A percentile compares a stretch with the other conserved stretches of the same genome.
phyloP scores from a whole-genome alignment of 2,888 invertebrate genomes.

The Galeopsomyia nigrocyanea region DNA sequence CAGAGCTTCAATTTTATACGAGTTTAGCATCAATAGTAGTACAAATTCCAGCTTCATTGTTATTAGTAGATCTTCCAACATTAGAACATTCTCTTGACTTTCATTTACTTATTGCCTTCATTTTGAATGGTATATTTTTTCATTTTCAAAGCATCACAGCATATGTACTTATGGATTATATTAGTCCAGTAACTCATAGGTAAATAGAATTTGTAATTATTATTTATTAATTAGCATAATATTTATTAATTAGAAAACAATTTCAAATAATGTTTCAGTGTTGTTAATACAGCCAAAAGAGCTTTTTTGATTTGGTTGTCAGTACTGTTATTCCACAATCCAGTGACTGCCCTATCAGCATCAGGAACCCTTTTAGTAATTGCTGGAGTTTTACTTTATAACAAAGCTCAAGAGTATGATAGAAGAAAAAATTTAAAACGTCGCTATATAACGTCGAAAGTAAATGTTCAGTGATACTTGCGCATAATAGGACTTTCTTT shows the following conservation, averaged over 20 bases:
- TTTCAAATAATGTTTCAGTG: conserved; percentile 70
- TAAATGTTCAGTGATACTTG: conserved; percentile 62
- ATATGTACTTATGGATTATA: conserved; percentile 84
- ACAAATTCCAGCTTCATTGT: conserved; percentile 79
- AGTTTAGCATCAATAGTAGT: conserved; percentile 80
- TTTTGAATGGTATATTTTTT: conserved; percentile 82
- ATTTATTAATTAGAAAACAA: background rate
- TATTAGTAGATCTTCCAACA: conserved; percentile 75
- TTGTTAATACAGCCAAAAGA: conserved; percentile 84
- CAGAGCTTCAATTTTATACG: conserved; percentile 84
- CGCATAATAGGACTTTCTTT: background rate
- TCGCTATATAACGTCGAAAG: conserved; percentile 58
- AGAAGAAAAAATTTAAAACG: conserved; percentile 61
- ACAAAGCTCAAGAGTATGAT: conserved; percentile 78
- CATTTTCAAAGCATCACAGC: conserved; percentile 86
- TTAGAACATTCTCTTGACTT: conserved; percentile 70
- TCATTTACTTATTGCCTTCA: conserved; percentile 72
- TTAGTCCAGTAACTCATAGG: conserved; percentile 86
- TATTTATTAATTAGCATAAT: conserved; percentile 13
- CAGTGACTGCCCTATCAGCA: conserved; percentile 80
- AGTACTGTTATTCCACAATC: conserved; percentile 81
- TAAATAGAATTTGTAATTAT: conserved; percentile 60
- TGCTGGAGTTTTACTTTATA: conserved; percentile 80
- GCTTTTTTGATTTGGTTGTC: conserved; percentile 85
- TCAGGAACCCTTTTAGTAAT: conserved; percentile 80